phyloP scores from a whole-genome alignment of 2,797 vertebrate species.

The Sebastes matsubarae region DNA sequence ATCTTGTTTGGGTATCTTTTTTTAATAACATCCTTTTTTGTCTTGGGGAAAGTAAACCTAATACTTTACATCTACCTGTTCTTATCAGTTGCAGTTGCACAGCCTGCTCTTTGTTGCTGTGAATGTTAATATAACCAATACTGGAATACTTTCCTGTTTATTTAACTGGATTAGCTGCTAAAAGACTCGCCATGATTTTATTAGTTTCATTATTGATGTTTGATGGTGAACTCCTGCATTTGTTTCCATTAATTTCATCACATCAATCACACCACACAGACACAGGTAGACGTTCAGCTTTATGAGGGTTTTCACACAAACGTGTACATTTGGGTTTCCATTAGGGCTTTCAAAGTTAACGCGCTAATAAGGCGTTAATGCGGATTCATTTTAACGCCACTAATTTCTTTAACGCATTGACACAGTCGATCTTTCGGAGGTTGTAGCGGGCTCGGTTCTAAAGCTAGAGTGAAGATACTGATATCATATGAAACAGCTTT shows the following conservation, averaged over 20 bases:
- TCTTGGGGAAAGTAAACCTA: neutral
- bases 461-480: no score
- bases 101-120: neutral
- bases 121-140: neutral
- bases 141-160: neutral
- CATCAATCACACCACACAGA: neutral
- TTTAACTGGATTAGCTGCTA: neutral
- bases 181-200: neutral
- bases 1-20: neutral
- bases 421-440: no score
- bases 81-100: neutral
- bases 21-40: neutral
- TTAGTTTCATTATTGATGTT: neutral
- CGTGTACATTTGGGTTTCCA: neutral
- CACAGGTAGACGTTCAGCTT: neutral
- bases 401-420: no score
- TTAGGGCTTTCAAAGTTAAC: no score
- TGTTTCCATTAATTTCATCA: neutral
- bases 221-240: neutral
- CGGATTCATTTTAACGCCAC: no score
- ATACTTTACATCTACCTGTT: neutral
- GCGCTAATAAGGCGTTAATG: fast-evolving
- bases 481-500: no score
- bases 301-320: neutral
- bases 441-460: no score